Base-by-base conservation (phyloP, 2,797 vertebrate genomes). In the Neosalanx taihuensis region DNA sequence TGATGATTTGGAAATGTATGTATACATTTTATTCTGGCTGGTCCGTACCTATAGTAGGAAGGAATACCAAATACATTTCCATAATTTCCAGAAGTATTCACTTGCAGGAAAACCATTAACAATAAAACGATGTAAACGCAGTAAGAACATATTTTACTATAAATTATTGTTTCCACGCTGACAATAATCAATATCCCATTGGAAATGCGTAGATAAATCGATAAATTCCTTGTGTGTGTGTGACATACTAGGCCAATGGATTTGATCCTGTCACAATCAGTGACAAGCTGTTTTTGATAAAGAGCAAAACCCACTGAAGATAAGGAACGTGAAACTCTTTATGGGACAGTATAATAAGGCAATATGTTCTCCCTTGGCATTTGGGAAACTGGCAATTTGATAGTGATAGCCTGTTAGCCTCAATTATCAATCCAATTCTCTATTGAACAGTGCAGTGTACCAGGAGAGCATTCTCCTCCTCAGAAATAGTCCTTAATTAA, bases 351-450 rank as follows among this genome's bases (percentile, higher is more conserved):
- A 79, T 79, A 88, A 81, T 76, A 85, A 80, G 77, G 77, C 70
- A 79, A 73, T 82, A 69, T 63, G 80, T 79, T 68, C 58, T 77
- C 79, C 81, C 65, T 72, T 79, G 78, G 72, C 74, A 73, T 80
- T 77, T 85, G 33, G 53, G 18, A 5, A 70, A 85, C 78, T 51
- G 81, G 79, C 7, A 74, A 81, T 84, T 83, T 85, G 82, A 86
- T 80, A 84, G 81, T 80, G 88, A 86, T 79, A 84, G 81, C 76
- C 75, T 53, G 81, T 85, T 86, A 89, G 78, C 67, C 79, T 67
- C 76, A 90, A 88, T 86, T 69, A 79, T 85, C 89, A 87, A 87
- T 89, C 79, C 87, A 72, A 84, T 90, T 91, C 86, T 85, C 82
- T 79, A 76, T 76, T 81, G 83, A 89, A 82, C 84, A 86, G 79